A percentile compares a stretch with the other conserved stretches of the same genome.
Evolutionary conservation across 64 coral and sea anemone species (phyloP).

Genomic region (Pachyseris speciosa): DNA sequence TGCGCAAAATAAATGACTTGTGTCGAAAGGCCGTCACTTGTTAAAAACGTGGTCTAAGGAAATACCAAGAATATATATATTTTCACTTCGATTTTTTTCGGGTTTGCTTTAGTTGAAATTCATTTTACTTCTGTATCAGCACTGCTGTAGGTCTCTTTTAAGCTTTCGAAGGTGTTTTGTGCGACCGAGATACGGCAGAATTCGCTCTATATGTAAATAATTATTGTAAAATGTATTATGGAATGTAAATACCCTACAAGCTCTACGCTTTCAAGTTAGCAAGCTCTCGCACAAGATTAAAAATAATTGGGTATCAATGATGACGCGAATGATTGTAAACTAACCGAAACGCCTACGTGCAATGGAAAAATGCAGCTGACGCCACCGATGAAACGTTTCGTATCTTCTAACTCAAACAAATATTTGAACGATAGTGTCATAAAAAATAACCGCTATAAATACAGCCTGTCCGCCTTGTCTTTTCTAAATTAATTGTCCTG

Average conservation of each 20-base stretch:
- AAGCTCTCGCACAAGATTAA: neutral
- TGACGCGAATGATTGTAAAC: neutral
- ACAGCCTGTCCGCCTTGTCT: neutral
- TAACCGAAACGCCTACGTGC: neutral
- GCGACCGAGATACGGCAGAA: neutral
- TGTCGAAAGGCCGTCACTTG: neutral
- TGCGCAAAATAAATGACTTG: neutral
- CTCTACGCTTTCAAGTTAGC: neutral
- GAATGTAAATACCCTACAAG: neutral
- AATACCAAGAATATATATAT: too few species aligned
- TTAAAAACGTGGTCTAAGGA: too few species aligned
- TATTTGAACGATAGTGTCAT: constrained; percentile 17
- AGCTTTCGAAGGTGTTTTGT: neutral
- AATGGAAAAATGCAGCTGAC: neutral
- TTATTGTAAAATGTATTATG: neutral
- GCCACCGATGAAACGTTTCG: neutral
- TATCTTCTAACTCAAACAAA: neutral
- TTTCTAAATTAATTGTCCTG: neutral
- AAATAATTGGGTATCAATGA: neutral
- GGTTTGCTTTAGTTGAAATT: neutral
- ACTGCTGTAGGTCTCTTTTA: neutral
- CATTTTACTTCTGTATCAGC: neutral
- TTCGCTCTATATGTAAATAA: constrained; percentile 1
- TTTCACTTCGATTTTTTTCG: neutral
- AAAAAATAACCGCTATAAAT: neutral